Percentiles rank a stretch among this genome's conserved stretches.
Conservation (phyloP, 2,797 vertebrate species). For the Melanotaenia boesemani region DNA sequence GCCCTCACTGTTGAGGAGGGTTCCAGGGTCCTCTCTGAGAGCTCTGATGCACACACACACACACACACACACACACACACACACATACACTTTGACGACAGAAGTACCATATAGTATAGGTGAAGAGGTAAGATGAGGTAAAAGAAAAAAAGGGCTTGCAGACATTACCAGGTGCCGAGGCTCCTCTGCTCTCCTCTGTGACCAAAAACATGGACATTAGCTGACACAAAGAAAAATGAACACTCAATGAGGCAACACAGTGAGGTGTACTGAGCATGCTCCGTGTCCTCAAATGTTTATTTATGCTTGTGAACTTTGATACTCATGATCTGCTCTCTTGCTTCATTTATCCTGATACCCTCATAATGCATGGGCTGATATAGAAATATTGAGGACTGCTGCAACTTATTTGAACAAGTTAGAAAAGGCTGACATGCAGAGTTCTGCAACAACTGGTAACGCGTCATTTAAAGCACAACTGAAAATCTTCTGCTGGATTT, state of each 20-base stretch:
- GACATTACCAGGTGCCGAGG: constrained; percentile 64
- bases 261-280: not conserved
- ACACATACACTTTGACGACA: constrained; percentile 48
- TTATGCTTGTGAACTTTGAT: constrained; percentile 51
- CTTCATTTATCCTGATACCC: constrained; percentile 10
- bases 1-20: constrained; percentile 85
- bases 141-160: constrained; percentile 63
- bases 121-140: constrained; percentile 76
- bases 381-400: constrained; percentile 6
- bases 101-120: constrained; percentile 57
- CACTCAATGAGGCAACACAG: constrained; percentile 40
- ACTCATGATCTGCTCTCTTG: constrained; percentile 27
- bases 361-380: constrained; percentile 11
- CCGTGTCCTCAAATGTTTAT: constrained; percentile 22
- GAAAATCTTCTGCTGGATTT: not conserved
- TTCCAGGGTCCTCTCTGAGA: constrained; percentile 80
- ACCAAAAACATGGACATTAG: constrained; percentile 67
- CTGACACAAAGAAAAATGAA: constrained; percentile 56
- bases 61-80: not conserved
- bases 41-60: constrained; percentile 51
- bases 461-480: not conserved
- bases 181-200: constrained; percentile 53
- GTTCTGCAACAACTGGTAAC: not conserved
- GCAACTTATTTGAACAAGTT: not conserved
- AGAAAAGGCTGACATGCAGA: not conserved